Evolutionary conservation across 1,140 invertebrate species (phyloP).

Genomic region (Euglossa dilemma): DNA sequence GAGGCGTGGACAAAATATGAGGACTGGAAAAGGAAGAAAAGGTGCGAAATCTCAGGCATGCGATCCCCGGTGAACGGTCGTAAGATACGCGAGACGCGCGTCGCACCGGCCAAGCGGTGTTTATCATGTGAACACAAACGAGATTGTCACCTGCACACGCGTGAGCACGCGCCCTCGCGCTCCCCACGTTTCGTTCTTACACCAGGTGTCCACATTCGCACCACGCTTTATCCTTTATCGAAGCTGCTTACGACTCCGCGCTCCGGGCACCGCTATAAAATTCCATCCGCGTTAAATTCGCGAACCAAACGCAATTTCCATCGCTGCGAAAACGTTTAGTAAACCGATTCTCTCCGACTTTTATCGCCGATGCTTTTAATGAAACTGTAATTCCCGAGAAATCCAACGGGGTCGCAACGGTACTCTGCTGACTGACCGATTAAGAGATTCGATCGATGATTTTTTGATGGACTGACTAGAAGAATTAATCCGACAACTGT

Average conservation of each 20-base stretch:
- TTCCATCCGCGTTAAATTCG: not conserved
- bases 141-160: conserved; percentile 74
- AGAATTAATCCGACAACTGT: too few relatives aligned
- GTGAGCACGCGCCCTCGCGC: conserved; percentile 45
- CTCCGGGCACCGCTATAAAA: not conserved
- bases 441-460: too few relatives aligned
- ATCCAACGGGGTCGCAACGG: too few relatives aligned
- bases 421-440: too few relatives aligned
- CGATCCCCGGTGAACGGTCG: conserved; percentile 38
- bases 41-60: conserved; percentile 20
- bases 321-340: too few relatives aligned
- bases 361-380: too few relatives aligned
- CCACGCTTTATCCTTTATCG: conserved; percentile 19
- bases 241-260: not conserved
- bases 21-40: not conserved
- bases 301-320: too few relatives aligned
- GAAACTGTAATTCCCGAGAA: too few relatives aligned
- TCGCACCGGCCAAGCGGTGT: conserved; percentile 47
- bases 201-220: conserved; percentile 56
- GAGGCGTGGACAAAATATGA: too few relatives aligned
- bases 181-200: conserved; percentile 45
- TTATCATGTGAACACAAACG: conserved; percentile 72
- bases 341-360: too few relatives aligned
- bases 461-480: too few relatives aligned
- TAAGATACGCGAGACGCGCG: conserved; percentile 65